Base-by-base conservation (phyloP, 2,113 vertebrate genomes). In the Psettodes erumei region DNA sequence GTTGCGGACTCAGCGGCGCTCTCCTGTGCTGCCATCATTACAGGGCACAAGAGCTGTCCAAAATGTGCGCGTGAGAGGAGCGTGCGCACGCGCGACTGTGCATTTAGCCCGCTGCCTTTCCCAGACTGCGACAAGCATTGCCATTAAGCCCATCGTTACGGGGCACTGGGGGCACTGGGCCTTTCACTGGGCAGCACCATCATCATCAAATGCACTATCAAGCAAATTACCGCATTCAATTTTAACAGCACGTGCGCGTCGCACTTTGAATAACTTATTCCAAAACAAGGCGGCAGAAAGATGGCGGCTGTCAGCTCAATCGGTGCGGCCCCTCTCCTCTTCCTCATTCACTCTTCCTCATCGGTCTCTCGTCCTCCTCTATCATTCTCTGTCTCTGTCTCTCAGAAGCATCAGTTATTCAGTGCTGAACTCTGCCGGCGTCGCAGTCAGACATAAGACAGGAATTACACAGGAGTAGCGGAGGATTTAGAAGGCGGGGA, bases 21-120 rank as follows among this genome's bases (percentile, higher is more conserved):
- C 79, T 28, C 68, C 77, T 73, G 79, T 81, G 87, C 81, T 74
- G 62, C 60, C 62, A 58, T 89, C 74, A 85, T 88, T 89, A 86
- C 32, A 75, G 80, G 65, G 58, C 75, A 77, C 54, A 27, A 58
- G 60, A 60, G 55, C 68, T 51, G 53, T 85, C 59, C 69, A 72
- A 69, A 82, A 63, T 35, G 45, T 61, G 61, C 70, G 45, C 35
- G 35, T 60, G 75, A 27, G 42, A 59, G 50, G 9, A 51, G 7
- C 37, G 45, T 71, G 50, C 81, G 69, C 37, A 67, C 63, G 37
- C 63, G 16, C 33, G 62, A 37, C 65, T 74, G 48, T 79, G 69
- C 32, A 21, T 67, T 78, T 73, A 50, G 67, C 35, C 48, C 53
- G 51, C 59, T 72, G 64, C 55, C 61, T 61, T 76, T 32, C 61